Evolutionary conservation across 2,888 invertebrate genomes (phyloP), one percentile per base, ranked within the genome.

Genomic region (Congeria kusceri): DNA sequence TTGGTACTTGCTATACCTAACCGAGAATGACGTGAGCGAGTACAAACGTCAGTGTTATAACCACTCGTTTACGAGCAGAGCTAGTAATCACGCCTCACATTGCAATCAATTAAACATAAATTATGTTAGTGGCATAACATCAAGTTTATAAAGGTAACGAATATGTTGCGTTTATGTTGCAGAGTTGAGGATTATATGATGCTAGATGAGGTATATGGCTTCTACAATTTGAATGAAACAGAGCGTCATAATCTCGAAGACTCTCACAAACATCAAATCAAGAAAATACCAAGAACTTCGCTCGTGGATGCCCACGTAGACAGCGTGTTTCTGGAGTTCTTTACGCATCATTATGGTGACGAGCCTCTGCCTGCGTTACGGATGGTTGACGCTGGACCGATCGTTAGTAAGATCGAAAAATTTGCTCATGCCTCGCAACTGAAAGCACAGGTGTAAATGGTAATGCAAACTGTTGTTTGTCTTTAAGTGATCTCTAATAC

Each of bases 101-200:
- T n/a, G n/a, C n/a, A n/a, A n/a, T n/a, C n/a, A n/a, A n/a, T n/a
- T n/a, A n/a, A n/a, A n/a, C n/a, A n/a, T n/a, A n/a, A n/a, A n/a
- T n/a, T n/a, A n/a, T n/a, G n/a, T n/a, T n/a, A n/a, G n/a, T n/a
- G n/a, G n/a, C n/a, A n/a, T n/a, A n/a, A n/a, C n/a, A n/a, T n/a
- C n/a, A n/a, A n/a, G n/a, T n/a, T n/a, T n/a, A n/a, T n/a, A n/a
- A n/a, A n/a, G n/a, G n/a, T n/a, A n/a, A n/a, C n/a, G n/a, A n/a
- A n/a, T n/a, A n/a, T n/a, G n/a, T n/a, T n/a, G n/a, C n/a, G n/a
- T n/a, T n/a, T 64, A 25, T n/a, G 13, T 77, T 78, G 11, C 79
- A 83, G 83, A 20, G 65, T 71, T 32, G 83, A 83, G 56, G 83
- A 83, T 27, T 83, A 70, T 56, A 59, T 79, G 7, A 66, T 83